Conservation (phyloP, 2,888 invertebrate genomes). For the Trissolcus japonicus region DNA sequence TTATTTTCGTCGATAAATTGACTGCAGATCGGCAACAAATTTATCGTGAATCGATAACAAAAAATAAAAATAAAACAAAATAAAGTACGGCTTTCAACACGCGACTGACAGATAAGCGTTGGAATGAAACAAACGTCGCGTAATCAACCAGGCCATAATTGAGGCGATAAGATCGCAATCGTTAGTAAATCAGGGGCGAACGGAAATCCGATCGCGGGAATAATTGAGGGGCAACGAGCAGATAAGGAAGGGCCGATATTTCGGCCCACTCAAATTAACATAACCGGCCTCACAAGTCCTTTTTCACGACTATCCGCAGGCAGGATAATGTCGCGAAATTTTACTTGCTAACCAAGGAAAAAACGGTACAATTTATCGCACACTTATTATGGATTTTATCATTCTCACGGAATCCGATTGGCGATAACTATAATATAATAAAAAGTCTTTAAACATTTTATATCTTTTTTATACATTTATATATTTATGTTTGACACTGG, state of each 20-base stretch:
- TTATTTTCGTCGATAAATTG: conserved; percentile 20
- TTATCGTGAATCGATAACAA: background rate
- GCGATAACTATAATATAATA: background rate
- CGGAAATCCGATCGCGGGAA: conserved; percentile 20
- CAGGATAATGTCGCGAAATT: conserved; percentile 59
- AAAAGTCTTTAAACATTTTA: too few species aligned
- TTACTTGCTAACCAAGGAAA: conserved; percentile 60
- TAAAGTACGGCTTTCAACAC: background rate
- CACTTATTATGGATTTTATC: background rate
- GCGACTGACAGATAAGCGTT: background rate
- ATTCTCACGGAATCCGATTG: background rate
- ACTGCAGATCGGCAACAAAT: background rate
- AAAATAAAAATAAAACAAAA: too few species aligned
- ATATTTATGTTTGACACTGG: too few species aligned
- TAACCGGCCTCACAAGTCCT: conserved; percentile 60
- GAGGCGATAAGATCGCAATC: conserved; percentile 29
- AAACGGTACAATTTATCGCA: conserved; percentile 8
- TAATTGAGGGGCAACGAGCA: conserved; percentile 25
- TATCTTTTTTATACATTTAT: too few species aligned
- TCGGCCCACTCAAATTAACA: conserved; percentile 57
- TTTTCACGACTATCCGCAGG: conserved; percentile 52
- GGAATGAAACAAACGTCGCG: conserved; percentile 17
- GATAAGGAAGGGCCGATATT: conserved; percentile 52
- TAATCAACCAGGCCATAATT: conserved; percentile 28
- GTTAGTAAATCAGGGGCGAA: conserved; percentile 20